Evolutionary conservation across 2,113 vertebrate genomes (phyloP).

Genomic region (rabbit (Oryctolagus cuniculus)): DNA sequence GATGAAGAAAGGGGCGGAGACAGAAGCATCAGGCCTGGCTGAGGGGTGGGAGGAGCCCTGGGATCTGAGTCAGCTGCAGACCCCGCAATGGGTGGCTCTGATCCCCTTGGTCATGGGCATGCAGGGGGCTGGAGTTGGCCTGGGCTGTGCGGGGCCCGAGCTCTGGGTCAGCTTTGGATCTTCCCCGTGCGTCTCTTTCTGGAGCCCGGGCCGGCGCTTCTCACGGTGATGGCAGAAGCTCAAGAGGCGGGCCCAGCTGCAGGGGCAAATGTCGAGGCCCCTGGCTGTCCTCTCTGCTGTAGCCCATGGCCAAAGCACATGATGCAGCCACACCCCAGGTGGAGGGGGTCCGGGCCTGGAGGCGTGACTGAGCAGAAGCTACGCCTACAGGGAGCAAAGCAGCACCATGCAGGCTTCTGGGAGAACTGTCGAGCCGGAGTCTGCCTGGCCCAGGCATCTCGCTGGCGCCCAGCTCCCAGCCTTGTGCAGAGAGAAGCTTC

Average conservation of each 20-base stretch:
- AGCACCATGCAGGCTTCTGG: neutral
- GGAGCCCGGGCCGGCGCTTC: neutral
- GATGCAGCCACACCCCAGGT: neutral
- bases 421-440: neutral
- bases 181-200: neutral
- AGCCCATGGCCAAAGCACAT: neutral
- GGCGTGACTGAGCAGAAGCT: neutral
- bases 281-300: neutral
- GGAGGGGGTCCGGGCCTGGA: neutral
- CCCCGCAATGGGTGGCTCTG: too few species aligned
- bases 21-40: neutral
- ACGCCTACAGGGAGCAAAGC: neutral
- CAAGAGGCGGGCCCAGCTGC: neutral
- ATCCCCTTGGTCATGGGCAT: neutral
- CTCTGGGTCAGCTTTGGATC: neutral
- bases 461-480: neutral
- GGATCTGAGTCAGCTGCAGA: neutral
- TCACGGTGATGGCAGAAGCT: neutral
- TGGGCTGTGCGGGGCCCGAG: neutral
- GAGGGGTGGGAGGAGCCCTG: neutral
- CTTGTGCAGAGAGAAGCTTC: rapidly evolving
- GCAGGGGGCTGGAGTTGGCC: neutral
- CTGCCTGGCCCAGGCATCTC: neutral
- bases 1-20: neutral
- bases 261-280: neutral